A percentile compares a stretch with the other conserved stretches of the same genome.
Conservation (phyloP, 2,113 vertebrate genomes). For the Choloepus hoffmanni region DNA sequence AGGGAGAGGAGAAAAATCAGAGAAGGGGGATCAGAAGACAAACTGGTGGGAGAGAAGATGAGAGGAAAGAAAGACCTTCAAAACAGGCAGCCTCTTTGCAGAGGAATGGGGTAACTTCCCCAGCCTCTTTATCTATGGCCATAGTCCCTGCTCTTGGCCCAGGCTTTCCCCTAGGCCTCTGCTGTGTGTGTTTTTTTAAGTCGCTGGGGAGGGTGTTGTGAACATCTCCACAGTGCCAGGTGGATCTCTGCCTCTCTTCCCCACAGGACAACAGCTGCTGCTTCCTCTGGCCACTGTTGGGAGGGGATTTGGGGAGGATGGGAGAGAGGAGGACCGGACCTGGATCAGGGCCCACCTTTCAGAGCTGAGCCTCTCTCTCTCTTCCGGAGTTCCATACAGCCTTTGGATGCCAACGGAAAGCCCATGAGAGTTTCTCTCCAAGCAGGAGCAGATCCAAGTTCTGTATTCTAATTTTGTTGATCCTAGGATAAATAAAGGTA, state of each 20-base stretch:
- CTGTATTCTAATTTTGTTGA: conserved; percentile 44
- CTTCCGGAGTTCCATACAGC: conserved; percentile 66
- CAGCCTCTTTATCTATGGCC: neutral
- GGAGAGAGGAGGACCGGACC: neutral
- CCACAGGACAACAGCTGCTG: conserved; percentile 74
- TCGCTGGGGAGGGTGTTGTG: conserved; percentile 18
- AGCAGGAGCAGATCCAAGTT: conserved; percentile 46
- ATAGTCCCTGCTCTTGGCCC: neutral
- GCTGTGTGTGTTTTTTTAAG: neutral
- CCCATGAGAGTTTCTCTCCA: conserved; percentile 43
- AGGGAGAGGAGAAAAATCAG: neutral
- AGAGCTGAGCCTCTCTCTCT: conserved; percentile 28
- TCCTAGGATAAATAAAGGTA: conserved; percentile 60
- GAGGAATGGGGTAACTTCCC: neutral
- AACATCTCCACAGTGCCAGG: conserved; percentile 69
- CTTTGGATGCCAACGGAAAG: conserved; percentile 65
- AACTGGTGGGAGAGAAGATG: neutral
- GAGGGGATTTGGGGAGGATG: neutral
- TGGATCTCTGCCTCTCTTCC: conserved; percentile 72
- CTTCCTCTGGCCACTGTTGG: conserved; percentile 44
- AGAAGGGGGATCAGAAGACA: neutral
- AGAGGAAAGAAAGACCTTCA: neutral
- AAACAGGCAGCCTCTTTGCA: neutral
- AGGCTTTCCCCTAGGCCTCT: neutral
- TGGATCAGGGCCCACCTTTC: conserved; percentile 69